Base-by-base conservation (phyloP, 1,140 invertebrate genomes). In the Tetramorium parvispinum region DNA sequence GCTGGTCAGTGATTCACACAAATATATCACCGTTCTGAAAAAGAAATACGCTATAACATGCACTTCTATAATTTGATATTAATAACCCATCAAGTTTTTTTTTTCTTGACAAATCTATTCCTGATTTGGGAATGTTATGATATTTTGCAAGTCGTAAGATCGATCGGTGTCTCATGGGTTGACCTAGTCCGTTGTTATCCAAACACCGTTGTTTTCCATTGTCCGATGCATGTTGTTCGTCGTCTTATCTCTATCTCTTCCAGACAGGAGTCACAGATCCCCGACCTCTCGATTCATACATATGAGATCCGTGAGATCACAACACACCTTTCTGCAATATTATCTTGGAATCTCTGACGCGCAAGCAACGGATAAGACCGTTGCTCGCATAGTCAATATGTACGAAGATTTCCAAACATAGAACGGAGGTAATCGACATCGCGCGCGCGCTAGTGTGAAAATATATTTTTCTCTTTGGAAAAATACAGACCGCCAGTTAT, bases 321-420 rank as follows among this genome's bases (percentile, higher is more conserved):
- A 32, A 24, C 13, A 27, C 70, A 55, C 5, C 37, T 85, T 51
- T 37, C 32, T 61, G 27, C 24, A 49, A 61, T 40, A 63, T 76
- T 85, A 76, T 85, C 40, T 49, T 16, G n/a, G 37, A 61, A 85
- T 76, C 70, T 76, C 43, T 61, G 40, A 85, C 81, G 70, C 18
- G 46, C 27, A 43, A 40, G 43, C 57, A 61, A 61, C 27, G 27
- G 40, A 85, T 85, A 85, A 76, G 18, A 76, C 51, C 40, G 27
- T 32, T 49, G 70, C 16, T 70, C 13, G 51, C 32, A 70, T 57
- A 32, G 49, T 70, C 63, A 70, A 81, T 55, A 81, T 55, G 21
- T 70, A 27, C 32, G 16, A 55, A 70, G 46, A n/a, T 10, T 70
- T 68, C 46, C 24, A 37, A 78, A 81, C 18, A 53, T 68, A 81